Conservation (phyloP, 2,888 invertebrate genomes). For the Trachelus tabidus region DNA sequence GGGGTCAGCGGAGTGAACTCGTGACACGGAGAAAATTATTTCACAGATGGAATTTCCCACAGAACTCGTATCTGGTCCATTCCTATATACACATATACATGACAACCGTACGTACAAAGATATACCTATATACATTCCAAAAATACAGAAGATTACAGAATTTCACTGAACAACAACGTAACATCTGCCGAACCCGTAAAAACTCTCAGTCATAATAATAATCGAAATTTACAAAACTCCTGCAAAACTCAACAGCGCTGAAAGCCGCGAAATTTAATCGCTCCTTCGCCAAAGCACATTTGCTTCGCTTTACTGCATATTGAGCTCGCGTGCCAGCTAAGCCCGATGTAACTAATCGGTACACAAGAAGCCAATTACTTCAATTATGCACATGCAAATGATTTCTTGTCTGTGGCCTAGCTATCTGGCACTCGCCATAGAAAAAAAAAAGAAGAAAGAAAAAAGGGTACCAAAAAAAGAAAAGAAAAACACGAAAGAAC, state of each 20-base stretch:
- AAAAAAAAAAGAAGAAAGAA: not conserved
- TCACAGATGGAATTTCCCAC: not conserved
- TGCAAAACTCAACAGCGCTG: not conserved
- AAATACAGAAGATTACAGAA: not conserved
- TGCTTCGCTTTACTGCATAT: conserved; percentile 16
- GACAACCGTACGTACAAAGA: not conserved
- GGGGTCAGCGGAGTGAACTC: conserved; percentile 4
- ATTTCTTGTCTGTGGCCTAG: conserved; percentile 5
- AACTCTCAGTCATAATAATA: not conserved
- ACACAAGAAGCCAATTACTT: conserved; percentile 25
- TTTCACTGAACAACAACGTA: not conserved
- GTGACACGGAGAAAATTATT: conserved; percentile 14
- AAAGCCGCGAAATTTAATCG: not conserved
- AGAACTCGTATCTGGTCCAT: not conserved
- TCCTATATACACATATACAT: not conserved
- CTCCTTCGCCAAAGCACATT: conserved; percentile 13
- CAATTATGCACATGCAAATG: conserved; percentile 36
- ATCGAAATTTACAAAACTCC: not conserved
- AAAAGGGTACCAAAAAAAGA: not conserved
- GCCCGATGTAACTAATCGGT: conserved; percentile 27
- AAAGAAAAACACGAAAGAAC: not conserved
- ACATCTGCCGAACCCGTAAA: not conserved
- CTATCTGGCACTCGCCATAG: not conserved
- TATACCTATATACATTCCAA: not conserved
- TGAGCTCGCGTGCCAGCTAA: conserved; percentile 16